phyloP scores from a whole-genome alignment of 2,113 vertebrate genomes.

The Turdus rufiventris region DNA sequence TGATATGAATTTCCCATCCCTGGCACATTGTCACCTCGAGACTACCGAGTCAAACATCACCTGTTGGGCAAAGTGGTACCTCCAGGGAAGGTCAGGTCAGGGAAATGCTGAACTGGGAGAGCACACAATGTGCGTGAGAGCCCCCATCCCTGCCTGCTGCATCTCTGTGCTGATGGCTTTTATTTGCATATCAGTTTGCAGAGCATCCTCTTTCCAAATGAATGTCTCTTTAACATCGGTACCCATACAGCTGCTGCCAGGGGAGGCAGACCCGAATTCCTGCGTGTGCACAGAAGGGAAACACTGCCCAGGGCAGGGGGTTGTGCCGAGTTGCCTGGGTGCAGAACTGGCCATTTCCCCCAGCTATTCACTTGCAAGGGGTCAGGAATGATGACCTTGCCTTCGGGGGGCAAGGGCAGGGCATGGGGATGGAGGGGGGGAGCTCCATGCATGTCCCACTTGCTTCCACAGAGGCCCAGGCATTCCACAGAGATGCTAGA shows the following conservation, averaged over 20 bases:
- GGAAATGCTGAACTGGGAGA: not conserved
- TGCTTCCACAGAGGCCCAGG: not conserved
- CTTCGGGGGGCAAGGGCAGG: not conserved
- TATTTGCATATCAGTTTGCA: constrained; percentile 28
- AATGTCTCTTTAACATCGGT: not conserved
- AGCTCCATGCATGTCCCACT: not conserved
- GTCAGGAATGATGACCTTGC: not conserved
- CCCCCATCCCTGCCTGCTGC: not conserved
- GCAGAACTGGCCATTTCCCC: not conserved
- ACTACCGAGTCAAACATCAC: constrained; percentile 63
- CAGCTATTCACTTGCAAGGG: not conserved
- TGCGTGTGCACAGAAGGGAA: not conserved
- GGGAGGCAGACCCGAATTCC: not conserved
- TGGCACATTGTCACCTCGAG: constrained; percentile 60
- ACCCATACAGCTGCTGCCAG: not conserved
- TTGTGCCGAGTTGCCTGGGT: not conserved
- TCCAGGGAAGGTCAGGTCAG: constrained; percentile 32
- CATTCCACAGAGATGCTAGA: not conserved
- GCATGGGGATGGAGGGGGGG: not conserved
- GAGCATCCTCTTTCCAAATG: constrained; percentile 13
- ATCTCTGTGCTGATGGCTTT: not conserved
- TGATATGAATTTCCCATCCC: constrained; percentile 73
- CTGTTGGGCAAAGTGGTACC: constrained; percentile 63
- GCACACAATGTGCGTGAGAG: not conserved
- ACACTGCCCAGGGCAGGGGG: not conserved